These are phyloP conservation scores for Panthera uncia DNA, from an alignment of 2,113 vertebrate genomes.

Conservation along the genomic window DNA sequence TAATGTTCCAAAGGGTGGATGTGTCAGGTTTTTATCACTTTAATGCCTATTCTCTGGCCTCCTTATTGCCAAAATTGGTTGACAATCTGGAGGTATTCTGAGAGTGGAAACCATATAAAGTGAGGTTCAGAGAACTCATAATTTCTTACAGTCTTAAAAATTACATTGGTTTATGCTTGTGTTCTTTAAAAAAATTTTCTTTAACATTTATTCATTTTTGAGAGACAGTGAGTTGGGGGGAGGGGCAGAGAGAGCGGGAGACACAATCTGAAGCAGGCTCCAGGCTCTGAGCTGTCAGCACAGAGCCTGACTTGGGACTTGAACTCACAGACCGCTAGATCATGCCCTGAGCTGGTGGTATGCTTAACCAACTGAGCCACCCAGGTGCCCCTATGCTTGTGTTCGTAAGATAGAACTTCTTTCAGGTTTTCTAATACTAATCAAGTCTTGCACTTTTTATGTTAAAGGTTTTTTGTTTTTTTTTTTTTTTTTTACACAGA, in stretches of 20 bases:
- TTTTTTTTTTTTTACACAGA: not conserved
- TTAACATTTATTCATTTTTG: not conserved
- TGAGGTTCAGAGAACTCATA: not conserved
- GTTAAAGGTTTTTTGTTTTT: not conserved
- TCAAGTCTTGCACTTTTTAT: not conserved
- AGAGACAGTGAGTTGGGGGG: too few relatives aligned
- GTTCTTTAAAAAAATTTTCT: not conserved
- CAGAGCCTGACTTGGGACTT: too few relatives aligned
- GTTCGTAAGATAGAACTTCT: not conserved
- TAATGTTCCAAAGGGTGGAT: not conserved
- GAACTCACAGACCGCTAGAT: too few relatives aligned
- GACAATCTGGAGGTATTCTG: not conserved
- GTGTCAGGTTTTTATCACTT: not conserved
- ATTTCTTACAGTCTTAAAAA: not conserved
- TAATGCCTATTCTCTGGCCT: not conserved
- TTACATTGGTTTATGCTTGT: not conserved
- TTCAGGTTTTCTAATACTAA: not conserved
- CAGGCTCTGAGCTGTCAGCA: too few relatives aligned
- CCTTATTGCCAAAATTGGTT: not conserved
- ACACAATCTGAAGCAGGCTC: too few relatives aligned
- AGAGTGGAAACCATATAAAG: not conserved
- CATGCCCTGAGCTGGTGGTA: too few relatives aligned
- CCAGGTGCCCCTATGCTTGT: not conserved
- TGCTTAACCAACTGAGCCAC: too few relatives aligned
- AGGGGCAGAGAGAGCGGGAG: too few relatives aligned